Percentiles rank a stretch among this genome's conserved stretches.
Conservation (phyloP, 2,113 vertebrate genomes). For the Eolophus roseicapilla region DNA sequence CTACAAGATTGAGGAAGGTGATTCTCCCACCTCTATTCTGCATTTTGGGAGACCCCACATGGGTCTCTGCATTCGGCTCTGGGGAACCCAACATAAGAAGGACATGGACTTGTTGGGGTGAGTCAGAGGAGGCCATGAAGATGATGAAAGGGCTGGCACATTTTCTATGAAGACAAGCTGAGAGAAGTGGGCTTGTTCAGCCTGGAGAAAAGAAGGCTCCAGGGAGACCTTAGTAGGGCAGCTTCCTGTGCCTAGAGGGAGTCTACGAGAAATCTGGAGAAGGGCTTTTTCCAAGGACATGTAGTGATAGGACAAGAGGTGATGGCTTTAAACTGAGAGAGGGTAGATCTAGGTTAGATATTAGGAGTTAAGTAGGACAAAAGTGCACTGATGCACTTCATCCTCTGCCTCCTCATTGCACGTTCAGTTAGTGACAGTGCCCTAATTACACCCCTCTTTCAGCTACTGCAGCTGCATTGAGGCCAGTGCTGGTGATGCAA, state of each 20-base stretch:
- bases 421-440: background rate
- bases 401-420: background rate
- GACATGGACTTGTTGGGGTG: background rate
- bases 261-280: background rate
- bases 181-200: background rate
- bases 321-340: background rate
- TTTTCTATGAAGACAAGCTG: background rate
- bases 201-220: background rate
- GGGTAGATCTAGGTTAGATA: background rate
- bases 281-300: background rate
- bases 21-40: background rate
- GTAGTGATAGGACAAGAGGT: background rate
- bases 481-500: background rate
- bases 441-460: background rate
- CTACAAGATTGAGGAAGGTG: background rate
- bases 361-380: background rate
- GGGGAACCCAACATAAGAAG: background rate
- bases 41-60: background rate
- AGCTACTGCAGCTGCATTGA: background rate
- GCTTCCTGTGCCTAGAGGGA: background rate
- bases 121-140: background rate
- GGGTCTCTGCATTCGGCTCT: background rate
- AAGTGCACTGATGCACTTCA: background rate
- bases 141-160: background rate
- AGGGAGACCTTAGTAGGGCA: background rate